phyloP scores from a whole-genome alignment of 2,113 vertebrate genomes.

The Centrocercus urophasianus region DNA sequence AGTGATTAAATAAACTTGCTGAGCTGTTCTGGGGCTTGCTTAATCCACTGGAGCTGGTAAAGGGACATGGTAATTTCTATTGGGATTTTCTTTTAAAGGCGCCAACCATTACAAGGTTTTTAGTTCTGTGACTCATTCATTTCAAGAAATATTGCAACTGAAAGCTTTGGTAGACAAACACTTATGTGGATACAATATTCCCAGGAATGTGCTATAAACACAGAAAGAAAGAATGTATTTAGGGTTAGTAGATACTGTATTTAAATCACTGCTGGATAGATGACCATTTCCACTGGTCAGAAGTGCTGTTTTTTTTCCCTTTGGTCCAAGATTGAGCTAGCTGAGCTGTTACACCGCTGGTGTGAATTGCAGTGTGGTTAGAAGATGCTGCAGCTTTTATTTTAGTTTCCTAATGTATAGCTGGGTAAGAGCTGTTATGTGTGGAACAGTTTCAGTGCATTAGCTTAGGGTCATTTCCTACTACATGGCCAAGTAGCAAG shows the following conservation, averaged over 20 bases:
- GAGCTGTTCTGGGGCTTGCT: neutral
- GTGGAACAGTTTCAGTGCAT: neutral
- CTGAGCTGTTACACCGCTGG: neutral
- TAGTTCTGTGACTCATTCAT: neutral
- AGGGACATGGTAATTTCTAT: neutral
- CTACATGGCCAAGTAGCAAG: neutral
- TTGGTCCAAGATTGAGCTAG: neutral
- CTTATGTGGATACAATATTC: neutral
- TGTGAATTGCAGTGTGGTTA: rapidly evolving
- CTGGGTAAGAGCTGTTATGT: neutral
- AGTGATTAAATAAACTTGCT: neutral
- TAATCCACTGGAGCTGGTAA: neutral
- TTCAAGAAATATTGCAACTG: neutral
- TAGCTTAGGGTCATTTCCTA: neutral
- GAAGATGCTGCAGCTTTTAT: neutral
- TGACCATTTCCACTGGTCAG: neutral
- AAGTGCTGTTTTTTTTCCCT: neutral
- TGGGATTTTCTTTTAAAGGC: neutral
- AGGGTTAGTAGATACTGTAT: neutral
- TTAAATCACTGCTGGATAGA: neutral
- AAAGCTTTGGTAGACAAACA: neutral
- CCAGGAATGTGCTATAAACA: neutral
- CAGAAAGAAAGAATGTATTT: neutral
- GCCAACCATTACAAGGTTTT: neutral
- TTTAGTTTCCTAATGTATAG: neutral